A percentile compares a stretch with the other conserved stretches of the same genome.
phyloP scores from a whole-genome alignment of 1,140 invertebrate genomes.

The Neodiprion lecontei region DNA sequence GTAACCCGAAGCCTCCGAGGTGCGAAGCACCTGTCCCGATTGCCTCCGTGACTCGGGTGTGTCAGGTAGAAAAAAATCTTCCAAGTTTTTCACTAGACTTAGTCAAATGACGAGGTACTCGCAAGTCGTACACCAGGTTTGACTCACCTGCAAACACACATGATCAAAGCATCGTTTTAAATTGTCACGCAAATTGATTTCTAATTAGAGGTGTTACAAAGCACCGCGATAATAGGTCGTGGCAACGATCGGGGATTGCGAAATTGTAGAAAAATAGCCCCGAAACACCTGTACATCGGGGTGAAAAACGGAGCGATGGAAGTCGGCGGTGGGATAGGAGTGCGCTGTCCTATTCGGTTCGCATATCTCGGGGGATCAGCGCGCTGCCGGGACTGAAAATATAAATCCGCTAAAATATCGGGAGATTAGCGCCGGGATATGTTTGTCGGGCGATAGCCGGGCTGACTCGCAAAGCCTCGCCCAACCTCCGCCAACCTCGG shows the following conservation, averaged over 20 bases:
- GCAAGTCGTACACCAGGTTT: no score
- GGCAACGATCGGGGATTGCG: no score
- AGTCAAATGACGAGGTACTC: no score
- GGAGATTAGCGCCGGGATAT: slow-evolving; percentile 56
- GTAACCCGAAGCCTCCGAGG: not conserved
- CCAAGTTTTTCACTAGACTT: not conserved
- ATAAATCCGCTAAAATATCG: slow-evolving; percentile 61
- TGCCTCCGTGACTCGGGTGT: not conserved
- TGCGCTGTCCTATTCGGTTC: not conserved
- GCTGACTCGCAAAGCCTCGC: not conserved
- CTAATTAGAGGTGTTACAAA: no score
- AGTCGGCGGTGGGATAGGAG: no score
- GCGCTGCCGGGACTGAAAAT: slow-evolving; percentile 43
- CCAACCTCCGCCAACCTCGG: not conserved
- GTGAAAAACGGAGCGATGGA: no score
- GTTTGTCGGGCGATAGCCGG: slow-evolving; percentile 25
- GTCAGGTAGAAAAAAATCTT: not conserved
- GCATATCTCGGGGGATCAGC: slow-evolving; percentile 19
- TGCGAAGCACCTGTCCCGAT: not conserved
- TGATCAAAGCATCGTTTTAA: no score
- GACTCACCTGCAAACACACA: no score
- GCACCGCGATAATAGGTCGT: no score
- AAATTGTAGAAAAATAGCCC: no score
- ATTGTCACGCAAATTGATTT: no score
- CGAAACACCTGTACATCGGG: no score